Evolutionary conservation across 1,140 invertebrate species (phyloP).

Genomic region (Proales similis): DNA sequence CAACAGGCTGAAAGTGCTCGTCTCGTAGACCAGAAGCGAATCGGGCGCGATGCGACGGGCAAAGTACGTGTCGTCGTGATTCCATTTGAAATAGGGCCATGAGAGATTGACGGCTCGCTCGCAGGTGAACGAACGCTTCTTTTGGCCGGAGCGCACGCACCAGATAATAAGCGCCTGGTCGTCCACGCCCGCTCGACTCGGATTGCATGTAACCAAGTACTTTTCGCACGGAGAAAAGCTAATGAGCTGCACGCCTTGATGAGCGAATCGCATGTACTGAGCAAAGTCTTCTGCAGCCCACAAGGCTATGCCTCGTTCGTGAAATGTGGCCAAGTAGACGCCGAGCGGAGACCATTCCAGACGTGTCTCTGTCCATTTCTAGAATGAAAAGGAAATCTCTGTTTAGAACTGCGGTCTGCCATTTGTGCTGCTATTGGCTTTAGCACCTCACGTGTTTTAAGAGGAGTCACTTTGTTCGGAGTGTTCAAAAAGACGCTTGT

Average conservation of each 20-base stretch:
- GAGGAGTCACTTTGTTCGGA: slow-evolving; percentile 62
- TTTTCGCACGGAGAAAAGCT: slow-evolving; percentile 97
- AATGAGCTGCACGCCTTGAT: slow-evolving; percentile 82
- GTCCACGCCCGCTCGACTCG: slow-evolving; percentile 61
- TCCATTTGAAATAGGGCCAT: slow-evolving; percentile 86
- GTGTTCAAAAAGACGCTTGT: slow-evolving; percentile 72
- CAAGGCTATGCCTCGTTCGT: slow-evolving; percentile 83
- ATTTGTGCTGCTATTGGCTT: too few relatives aligned
- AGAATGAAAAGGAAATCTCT: slow-evolving; percentile 31
- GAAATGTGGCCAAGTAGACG: slow-evolving; percentile 90
- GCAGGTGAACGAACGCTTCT: slow-evolving; percentile 79
- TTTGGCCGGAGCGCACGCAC: slow-evolving; percentile 82
- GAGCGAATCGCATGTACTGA: slow-evolving; percentile 78
- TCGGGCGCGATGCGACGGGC: slow-evolving; percentile 63
- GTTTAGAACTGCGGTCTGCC: not conserved
- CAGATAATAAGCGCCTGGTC: slow-evolving; percentile 59
- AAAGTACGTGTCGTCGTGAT: slow-evolving; percentile 90
- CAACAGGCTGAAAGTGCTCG: slow-evolving; percentile 68
- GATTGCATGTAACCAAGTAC: slow-evolving; percentile 84
- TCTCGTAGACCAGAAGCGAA: slow-evolving; percentile 87
- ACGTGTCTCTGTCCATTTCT: slow-evolving; percentile 89
- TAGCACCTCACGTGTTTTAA: slow-evolving; percentile 74
- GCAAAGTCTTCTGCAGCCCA: slow-evolving; percentile 91
- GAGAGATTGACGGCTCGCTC: slow-evolving; percentile 57
- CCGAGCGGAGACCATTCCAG: slow-evolving; percentile 94